Conservation (phyloP, 1,140 invertebrate genomes). For the Helicorthomorpha holstii region DNA sequence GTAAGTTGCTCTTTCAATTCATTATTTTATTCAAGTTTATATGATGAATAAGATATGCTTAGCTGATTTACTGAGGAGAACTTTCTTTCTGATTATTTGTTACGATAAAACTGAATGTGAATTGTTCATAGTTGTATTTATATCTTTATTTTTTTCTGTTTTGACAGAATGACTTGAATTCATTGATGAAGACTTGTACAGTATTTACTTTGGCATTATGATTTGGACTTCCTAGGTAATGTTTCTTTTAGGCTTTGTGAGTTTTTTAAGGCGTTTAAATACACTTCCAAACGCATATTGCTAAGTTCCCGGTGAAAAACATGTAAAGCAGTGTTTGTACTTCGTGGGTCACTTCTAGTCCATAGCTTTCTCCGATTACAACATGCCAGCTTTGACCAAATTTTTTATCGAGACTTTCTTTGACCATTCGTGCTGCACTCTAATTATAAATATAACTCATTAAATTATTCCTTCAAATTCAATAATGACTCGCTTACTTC, state of each 20-base stretch:
- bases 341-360: constrained; percentile 83
- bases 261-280: too few relatives aligned
- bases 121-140: too few relatives aligned
- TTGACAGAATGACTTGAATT: too few relatives aligned
- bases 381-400: constrained; percentile 85
- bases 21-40: too few relatives aligned
- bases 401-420: constrained; percentile 86
- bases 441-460: constrained; percentile 21
- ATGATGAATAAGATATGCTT: too few relatives aligned
- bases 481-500: constrained; percentile 33
- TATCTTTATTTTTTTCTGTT: too few relatives aligned
- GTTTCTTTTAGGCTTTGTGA: too few relatives aligned
- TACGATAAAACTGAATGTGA: too few relatives aligned
- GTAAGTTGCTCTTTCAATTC: too few relatives aligned
- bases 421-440: constrained; percentile 69
- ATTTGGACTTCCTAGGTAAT: constrained; percentile 1
- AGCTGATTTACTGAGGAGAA: too few relatives aligned
- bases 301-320: constrained; percentile 79
- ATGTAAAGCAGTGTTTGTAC: constrained; percentile 74
- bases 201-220: background rate
- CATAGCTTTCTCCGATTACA: constrained; percentile 80
- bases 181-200: too few relatives aligned
- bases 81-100: too few relatives aligned
- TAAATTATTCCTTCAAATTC: constrained; percentile 1
- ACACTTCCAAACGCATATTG: constrained; percentile 81